phyloP scores from a whole-genome alignment of 2,888 invertebrate genomes.

The Temnothorax ravouxi region DNA sequence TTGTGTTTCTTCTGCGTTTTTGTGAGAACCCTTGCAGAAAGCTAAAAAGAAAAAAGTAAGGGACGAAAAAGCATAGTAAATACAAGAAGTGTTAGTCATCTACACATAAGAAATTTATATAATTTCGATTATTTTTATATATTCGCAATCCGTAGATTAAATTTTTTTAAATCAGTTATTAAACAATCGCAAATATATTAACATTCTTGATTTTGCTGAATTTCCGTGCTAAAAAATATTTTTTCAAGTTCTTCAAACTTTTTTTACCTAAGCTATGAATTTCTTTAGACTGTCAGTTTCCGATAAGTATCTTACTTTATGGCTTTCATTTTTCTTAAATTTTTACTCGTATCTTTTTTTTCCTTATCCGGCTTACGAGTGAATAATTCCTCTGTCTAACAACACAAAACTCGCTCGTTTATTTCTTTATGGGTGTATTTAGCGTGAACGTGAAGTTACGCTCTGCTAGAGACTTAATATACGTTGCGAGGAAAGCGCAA shows the following conservation, averaged over 20 bases:
- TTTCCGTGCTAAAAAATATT: neutral
- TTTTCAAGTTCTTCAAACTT: neutral
- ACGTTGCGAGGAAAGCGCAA: constrained; percentile 36
- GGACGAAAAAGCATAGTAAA: neutral
- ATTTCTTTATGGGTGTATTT: constrained; percentile 36
- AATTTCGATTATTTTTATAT: neutral
- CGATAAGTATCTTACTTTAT: neutral
- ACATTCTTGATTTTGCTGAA: neutral
- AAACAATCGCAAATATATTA: neutral
- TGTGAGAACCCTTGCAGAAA: neutral
- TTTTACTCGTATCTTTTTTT: neutral
- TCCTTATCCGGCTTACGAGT: neutral
- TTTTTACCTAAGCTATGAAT: neutral
- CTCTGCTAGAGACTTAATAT: constrained; percentile 40
- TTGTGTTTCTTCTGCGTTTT: neutral
- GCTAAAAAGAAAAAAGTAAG: neutral
- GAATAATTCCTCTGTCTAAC: constrained; percentile 25
- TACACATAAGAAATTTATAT: neutral
- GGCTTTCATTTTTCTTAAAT: constrained; percentile 6
- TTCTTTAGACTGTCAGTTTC: neutral
- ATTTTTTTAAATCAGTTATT: neutral
- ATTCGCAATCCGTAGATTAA: neutral
- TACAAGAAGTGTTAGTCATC: neutral
- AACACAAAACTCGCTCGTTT: constrained; percentile 15
- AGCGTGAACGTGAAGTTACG: constrained; percentile 38